Percentiles rank a stretch among this genome's conserved stretches.
phyloP scores from a whole-genome alignment of 2,888 invertebrate species.

The Ypsolopha sequella region DNA sequence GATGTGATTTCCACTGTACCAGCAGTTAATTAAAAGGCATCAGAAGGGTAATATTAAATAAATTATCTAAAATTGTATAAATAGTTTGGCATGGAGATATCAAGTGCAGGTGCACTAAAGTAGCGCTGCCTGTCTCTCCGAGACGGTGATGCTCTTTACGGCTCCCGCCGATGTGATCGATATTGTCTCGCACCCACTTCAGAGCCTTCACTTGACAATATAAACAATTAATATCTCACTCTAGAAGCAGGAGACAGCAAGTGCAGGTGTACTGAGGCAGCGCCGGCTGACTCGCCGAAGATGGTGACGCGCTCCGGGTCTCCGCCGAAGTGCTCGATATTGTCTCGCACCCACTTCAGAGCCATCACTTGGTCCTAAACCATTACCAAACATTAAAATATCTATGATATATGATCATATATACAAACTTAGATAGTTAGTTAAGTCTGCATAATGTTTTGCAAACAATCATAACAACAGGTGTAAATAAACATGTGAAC shows the following conservation, averaged over 20 bases:
- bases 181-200: conserved; percentile 73
- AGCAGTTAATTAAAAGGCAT: too few species aligned
- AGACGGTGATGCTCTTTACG: conserved; percentile 66
- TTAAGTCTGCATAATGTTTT: too few species aligned
- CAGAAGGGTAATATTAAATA: too few species aligned
- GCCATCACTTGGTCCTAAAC: conserved; percentile 72
- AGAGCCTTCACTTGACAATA: conserved; percentile 73
- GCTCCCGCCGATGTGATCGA: conserved; percentile 73
- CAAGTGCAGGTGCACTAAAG: conserved; percentile 71
- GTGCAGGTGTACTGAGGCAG: conserved; percentile 70
- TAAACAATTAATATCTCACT: conserved; percentile 19
- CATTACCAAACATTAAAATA: too few species aligned
- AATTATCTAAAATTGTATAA: too few species aligned
- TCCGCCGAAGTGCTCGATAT: conserved; percentile 72
- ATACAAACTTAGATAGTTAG: too few species aligned
- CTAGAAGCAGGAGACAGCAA: conserved; percentile 66
- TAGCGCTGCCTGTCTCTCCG: conserved; percentile 73
- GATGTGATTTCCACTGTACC: too few species aligned
- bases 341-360: conserved; percentile 72
- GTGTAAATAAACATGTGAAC: too few species aligned
- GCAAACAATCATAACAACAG: too few species aligned
- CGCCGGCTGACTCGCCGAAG: conserved; percentile 74
- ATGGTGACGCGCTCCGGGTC: conserved; percentile 69
- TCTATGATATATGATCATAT: too few species aligned
- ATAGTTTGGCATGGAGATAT: conserved; percentile 42